A percentile compares a stretch with the other conserved stretches of the same genome.
Evolutionary conservation across 2,113 vertebrate genomes (phyloP).

Genomic region (Brachyistius frenatus): DNA sequence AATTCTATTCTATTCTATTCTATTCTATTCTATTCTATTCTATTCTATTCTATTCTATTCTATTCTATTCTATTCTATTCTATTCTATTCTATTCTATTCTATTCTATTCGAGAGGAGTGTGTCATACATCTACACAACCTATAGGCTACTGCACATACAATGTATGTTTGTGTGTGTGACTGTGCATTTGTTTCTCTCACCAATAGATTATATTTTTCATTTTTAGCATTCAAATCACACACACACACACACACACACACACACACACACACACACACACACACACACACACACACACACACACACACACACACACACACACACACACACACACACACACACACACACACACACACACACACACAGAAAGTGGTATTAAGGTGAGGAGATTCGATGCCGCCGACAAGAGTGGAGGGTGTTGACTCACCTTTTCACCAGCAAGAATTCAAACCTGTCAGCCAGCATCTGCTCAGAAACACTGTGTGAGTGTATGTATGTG

Average conservation of each 20-base stretch:
- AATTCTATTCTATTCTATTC: neutral
- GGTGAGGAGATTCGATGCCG: slow-evolving; percentile 35
- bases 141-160: neutral
- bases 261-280: slow-evolving; percentile 1
- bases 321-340: neutral
- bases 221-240: slow-evolving; percentile 4
- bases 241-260: neutral
- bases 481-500: neutral
- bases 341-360: slow-evolving; percentile 1
- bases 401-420: slow-evolving; percentile 51
- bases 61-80: neutral
- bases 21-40: neutral
- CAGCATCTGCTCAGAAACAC: slow-evolving; percentile 47
- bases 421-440: slow-evolving; percentile 48
- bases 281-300: neutral
- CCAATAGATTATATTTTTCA: neutral
- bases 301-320: neutral
- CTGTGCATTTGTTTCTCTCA: neutral
- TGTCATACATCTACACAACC: neutral
- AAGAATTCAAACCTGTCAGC: slow-evolving; percentile 52
- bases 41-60: neutral
- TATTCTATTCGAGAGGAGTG: neutral
- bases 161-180: neutral
- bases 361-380: slow-evolving; percentile 5
- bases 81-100: neutral